A percentile compares a stretch with the other conserved stretches of the same genome.
Conservation (phyloP, 2,888 invertebrate species). For the Netelia melanura region DNA sequence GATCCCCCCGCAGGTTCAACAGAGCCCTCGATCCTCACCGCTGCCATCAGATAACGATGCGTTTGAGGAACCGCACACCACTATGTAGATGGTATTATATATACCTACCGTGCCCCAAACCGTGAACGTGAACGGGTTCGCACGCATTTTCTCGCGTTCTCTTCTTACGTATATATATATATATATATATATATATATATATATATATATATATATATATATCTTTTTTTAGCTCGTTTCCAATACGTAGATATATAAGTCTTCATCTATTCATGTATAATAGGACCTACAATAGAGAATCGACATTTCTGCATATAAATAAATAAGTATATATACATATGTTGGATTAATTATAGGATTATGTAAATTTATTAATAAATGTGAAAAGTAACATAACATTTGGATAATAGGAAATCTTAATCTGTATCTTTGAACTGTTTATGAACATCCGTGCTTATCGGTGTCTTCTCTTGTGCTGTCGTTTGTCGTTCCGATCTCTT, state of each 20-base stretch:
- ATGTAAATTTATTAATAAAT: no score
- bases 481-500: no score
- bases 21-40: slow-evolving; percentile 62
- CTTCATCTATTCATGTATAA: slow-evolving; percentile 24
- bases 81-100: slow-evolving; percentile 5
- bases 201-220: slow-evolving; percentile 46
- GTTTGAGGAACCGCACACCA: slow-evolving; percentile 73
- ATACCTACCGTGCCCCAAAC: slow-evolving; percentile 17
- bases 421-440: no score
- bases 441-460: no score
- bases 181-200: slow-evolving; percentile 22
- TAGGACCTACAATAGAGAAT: no score
- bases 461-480: no score
- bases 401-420: no score
- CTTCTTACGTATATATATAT: slow-evolving; percentile 51
- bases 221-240: slow-evolving; percentile 34
- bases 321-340: no score
- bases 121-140: slow-evolving; percentile 72
- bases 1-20: slow-evolving; percentile 70
- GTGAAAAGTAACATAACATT: no score
- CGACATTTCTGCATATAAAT: no score
- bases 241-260: slow-evolving; percentile 47
- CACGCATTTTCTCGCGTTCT: slow-evolving; percentile 77
- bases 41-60: slow-evolving; percentile 72
- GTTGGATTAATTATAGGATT: no score